Base-by-base conservation (phyloP, 2,797 vertebrate species). In the Tinamus major region DNA sequence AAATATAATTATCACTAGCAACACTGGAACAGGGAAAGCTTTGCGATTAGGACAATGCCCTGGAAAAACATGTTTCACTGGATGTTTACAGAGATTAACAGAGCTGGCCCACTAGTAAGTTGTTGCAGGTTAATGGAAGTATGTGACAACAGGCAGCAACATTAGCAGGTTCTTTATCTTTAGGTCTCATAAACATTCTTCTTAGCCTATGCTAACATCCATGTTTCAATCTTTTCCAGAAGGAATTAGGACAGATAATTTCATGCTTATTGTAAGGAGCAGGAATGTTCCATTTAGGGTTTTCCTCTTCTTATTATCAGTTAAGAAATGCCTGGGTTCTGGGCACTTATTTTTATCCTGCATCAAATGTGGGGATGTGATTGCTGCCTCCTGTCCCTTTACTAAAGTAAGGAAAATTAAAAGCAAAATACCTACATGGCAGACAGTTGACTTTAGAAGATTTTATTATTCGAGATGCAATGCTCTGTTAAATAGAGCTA, bases 91-190 rank as follows among this genome's bases (percentile, higher is more conserved):
- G 94, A 95, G 77, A 62, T 91, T 61, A 90, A 75, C 89, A 42
- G 82, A 89, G 91, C 42, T 92, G 33, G 46, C 65, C 78, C 48
- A 56, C 55, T 80, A 85, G 65, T 77, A 90, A 70, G 90, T 82
- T 91, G 90, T 65, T 67, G 64, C 87, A 96, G 92, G 92, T 92
- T 96, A 95, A 93, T 93, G 46, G 94, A 95, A 97, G 93, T 92
- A 58, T 79, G 56, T 76, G 93, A 65, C 87, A 90, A 93, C 82
- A 85, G 80, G 70, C 87, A 91, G 78, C 19, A 81, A 90, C 87
- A 92, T 93, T 87, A 88, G 69, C 79, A 74, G 46, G 44, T 79
- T 86, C 85, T 94, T 96, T 90, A 95, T 92, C 72, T 90, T 74
- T 83, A 72, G 58, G 85, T 59, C 92, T 83, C 82, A 69, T 91